These are phyloP conservation scores for Struthidea cinerea DNA, from an alignment of 2,113 vertebrate genomes.

Conservation along the genomic window DNA sequence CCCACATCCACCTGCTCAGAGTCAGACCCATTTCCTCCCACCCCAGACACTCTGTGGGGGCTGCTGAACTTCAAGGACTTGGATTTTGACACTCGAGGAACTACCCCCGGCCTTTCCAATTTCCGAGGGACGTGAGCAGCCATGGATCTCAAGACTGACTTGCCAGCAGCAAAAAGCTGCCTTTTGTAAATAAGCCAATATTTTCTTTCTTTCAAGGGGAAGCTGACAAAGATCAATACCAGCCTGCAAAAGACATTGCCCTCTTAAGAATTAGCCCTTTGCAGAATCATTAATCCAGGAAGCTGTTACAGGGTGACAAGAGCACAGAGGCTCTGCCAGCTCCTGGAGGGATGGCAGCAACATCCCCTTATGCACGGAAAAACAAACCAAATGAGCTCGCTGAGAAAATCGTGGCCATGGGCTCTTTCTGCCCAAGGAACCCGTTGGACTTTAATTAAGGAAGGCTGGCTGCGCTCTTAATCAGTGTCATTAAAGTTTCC, in stretches of 20 bases:
- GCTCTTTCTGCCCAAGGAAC: background rate
- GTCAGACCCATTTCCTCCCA: background rate
- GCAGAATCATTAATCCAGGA: slow-evolving; percentile 67
- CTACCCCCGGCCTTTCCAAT: background rate
- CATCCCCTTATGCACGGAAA: slow-evolving; percentile 11
- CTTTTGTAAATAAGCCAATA: slow-evolving; percentile 72
- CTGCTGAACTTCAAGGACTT: background rate
- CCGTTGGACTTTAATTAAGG: background rate
- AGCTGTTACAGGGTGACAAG: slow-evolving; percentile 61
- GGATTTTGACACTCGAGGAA: background rate
- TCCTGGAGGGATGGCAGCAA: background rate
- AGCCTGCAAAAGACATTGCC: slow-evolving; percentile 67
- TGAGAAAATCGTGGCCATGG: background rate
- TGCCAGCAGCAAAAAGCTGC: slow-evolving; percentile 52
- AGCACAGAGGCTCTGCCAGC: slow-evolving; percentile 41
- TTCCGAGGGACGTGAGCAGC: background rate
- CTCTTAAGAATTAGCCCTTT: slow-evolving; percentile 69
- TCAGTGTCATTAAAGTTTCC: background rate
- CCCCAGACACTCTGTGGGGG: background rate
- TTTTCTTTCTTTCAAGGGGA: slow-evolving; percentile 68
- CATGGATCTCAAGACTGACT: slow-evolving; percentile 53
- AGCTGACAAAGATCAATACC: slow-evolving; percentile 72
- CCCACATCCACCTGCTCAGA: fast-evolving
- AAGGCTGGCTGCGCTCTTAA: background rate
- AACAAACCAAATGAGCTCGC: background rate